phyloP scores from a whole-genome alignment of 2,113 vertebrate species.

The Cnemophilus loriae region DNA sequence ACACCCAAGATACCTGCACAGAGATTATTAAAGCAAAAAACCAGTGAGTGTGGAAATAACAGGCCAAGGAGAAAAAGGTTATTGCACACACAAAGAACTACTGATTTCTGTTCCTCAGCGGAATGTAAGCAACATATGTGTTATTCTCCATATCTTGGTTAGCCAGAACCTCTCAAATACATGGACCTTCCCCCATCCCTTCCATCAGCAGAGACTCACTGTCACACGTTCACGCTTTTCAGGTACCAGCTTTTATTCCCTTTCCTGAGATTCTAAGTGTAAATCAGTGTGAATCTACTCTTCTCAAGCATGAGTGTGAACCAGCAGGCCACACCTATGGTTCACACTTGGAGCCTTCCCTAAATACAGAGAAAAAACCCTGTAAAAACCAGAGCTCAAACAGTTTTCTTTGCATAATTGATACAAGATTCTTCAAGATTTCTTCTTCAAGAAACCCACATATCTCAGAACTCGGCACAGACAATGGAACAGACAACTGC shows the following conservation, averaged over 20 bases:
- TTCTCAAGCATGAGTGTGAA: neutral
- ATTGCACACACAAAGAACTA: neutral
- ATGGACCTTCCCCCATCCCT: accelerated
- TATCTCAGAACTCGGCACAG: conserved; percentile 12
- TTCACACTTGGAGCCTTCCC: neutral
- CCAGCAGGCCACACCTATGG: neutral
- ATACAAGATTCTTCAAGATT: neutral
- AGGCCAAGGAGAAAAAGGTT: neutral
- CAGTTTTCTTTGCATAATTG: neutral
- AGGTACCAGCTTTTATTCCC: neutral
- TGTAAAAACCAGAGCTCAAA: neutral
- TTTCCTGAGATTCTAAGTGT: neutral
- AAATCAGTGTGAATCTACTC: neutral
- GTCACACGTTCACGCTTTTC: neutral
- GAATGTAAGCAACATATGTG: accelerated
- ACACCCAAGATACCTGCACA: neutral
- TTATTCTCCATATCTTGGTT: neutral
- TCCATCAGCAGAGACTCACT: neutral
- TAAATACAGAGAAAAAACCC: neutral
- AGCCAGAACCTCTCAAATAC: neutral
- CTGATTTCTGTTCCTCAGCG: accelerated
- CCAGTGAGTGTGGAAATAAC: neutral
- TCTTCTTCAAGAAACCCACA: neutral
- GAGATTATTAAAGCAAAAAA: neutral
- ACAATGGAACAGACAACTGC: neutral